Base-by-base conservation (phyloP, 2,797 vertebrate genomes). In the Chaetodon trifasciatus region DNA sequence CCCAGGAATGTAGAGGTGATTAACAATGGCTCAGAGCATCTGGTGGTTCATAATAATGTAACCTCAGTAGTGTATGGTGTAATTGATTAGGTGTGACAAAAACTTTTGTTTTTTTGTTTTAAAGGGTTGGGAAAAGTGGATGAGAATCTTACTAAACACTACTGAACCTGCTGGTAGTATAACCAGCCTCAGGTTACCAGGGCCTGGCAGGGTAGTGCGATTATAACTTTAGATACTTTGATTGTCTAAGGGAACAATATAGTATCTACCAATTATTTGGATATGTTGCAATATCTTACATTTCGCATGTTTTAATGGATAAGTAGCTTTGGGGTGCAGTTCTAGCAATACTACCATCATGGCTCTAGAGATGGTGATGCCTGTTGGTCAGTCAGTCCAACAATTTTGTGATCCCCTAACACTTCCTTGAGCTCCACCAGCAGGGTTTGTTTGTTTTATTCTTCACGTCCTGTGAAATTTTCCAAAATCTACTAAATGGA, bases 21-120 rank as follows among this genome's bases (percentile, higher is more conserved):
- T 79, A 75, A 75, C 78, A 71, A 39, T 40, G 47, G 52, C 76
- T 61, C 72, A 57, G 62, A 80, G 68, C 79, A 83, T 85, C 72
- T 85, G 82, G 23, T 37, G 12, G 56, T 70, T 72, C 42, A 70
- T 63, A 64, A 77, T 19, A 69, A 35, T 60, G 71, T n/a, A 56
- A 68, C 32, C 57, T 70, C 60, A 24, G 53, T n/a, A 5, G 24
- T 65, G 42, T 58, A 3, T 64, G 13, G 1, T 63, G 4, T 46
- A 60, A 76, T 58, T 67, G 16, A 76, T 70, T 53, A 70, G 32
- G 70, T 50, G 64, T 64, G 9, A 64, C 44, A 50, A 57, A 66
- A 5, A 53, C 16, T 19, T 52, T 60, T 15, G 0, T 72, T 57
- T 66, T 71, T 24, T 11, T 19, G 16, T 58, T 53, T 40, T 46